Base-by-base conservation (phyloP, 2,113 vertebrate genomes). In the Caloenas nicobarica region DNA sequence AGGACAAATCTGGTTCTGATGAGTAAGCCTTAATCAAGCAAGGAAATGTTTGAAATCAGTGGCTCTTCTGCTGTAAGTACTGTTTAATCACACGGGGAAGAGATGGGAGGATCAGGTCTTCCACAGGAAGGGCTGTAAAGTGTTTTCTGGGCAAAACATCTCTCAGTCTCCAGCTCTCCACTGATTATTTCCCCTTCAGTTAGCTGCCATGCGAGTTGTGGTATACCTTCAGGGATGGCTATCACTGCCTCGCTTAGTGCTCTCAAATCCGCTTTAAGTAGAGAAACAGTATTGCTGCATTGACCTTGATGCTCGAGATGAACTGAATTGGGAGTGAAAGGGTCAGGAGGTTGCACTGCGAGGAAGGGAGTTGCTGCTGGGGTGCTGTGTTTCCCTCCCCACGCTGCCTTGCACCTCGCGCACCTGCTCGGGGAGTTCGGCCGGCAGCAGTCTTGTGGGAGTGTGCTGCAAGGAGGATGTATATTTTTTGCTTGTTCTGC, bases 1-100 rank as follows among this genome's bases (percentile, higher is more conserved):
- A 83, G 77, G 16, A 57, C 33, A 72, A 31, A 80, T 56, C 3
- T 26, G 7, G 38, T 91, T 73, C 65, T 88, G 65, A 76, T 95
- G 76, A 83, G 25, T 76, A 95, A 88, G 12, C 56, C 58, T 89
- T 96, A 62, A 77, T 86, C 33, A 94, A 76, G 48, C 19, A 88
- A 50, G 34, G 69, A 69, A 74, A 40, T 84, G 25, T 84, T 93
- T 86, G 80, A 79, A 86, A 86, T 92, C 88, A 86, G 38, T 42
- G 24, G 2, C 34, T 72, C 7, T 60, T 68, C 33, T 40, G 16
- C 12, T 53, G 10, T 58, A n/a, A 60, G 9, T 60, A 44, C 7
- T 38, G 9, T n/a, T 87, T 61, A 72, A 44, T 61, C 72, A 50
- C 34, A 58, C 50, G 61, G 23, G 12, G 16, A 79, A 19, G 19